Percentiles rank a stretch among this genome's conserved stretches.
phyloP scores from a whole-genome alignment of 2,888 invertebrate species.

The Candidula unifasciata region DNA sequence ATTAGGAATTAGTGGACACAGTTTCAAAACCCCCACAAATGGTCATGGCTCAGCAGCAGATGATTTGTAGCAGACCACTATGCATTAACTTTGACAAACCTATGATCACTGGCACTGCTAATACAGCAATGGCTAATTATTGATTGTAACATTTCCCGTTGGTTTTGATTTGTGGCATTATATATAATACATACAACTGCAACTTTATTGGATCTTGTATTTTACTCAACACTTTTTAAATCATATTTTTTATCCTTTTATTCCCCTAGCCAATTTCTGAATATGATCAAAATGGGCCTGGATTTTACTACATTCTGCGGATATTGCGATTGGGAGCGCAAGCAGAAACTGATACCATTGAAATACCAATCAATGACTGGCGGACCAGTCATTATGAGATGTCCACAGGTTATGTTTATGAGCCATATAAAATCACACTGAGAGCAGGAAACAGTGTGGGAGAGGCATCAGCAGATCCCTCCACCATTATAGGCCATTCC shows the following conservation, averaged over 20 bases:
- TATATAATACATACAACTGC: no score
- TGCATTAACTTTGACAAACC: no score
- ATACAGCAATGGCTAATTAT: no score
- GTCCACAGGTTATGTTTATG: constrained; percentile 83
- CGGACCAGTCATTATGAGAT: constrained; percentile 46
- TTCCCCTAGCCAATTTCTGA: constrained; percentile 90
- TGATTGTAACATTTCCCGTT: no score
- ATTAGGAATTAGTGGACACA: no score
- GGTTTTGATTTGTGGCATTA: no score
- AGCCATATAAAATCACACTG: constrained; percentile 92
- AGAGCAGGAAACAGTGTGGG: constrained; percentile 93
- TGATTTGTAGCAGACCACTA: no score
- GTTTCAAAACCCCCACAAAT: no score
- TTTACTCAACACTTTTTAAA: no score
- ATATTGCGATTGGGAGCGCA: constrained; percentile 88
- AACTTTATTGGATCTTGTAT: no score
- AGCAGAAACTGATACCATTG: constrained; percentile 81
- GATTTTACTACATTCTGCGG: constrained; percentile 92
- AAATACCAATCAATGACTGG: constrained; percentile 83
- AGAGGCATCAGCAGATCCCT: constrained; percentile 88
- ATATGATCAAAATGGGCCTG: constrained; percentile 96
- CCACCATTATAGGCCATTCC: constrained; percentile 91
- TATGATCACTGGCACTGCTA: no score
- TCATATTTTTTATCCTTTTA: constrained; percentile 15
- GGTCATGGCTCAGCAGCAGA: no score